Evolutionary conservation across 2,797 vertebrate species (phyloP).

Genomic region (Bradypodion pumilum): DNA sequence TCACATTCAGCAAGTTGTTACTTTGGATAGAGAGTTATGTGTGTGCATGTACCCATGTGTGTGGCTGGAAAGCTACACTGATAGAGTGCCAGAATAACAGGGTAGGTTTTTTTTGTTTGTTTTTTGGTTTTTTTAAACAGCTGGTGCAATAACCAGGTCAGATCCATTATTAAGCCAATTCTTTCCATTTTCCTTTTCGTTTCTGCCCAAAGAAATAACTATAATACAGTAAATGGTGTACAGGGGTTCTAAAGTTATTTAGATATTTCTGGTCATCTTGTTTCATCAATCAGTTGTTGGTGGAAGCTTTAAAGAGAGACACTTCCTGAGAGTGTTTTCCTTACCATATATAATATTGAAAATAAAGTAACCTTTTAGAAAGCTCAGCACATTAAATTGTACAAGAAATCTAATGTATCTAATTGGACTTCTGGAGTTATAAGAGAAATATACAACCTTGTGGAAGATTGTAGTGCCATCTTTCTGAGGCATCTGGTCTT

Average conservation of each 20-base stretch:
- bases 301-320: slow-evolving; percentile 50
- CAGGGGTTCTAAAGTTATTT: slow-evolving; percentile 59
- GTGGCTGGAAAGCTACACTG: slow-evolving; percentile 12
- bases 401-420: neutral
- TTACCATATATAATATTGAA: neutral
- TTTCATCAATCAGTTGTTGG: slow-evolving; percentile 64
- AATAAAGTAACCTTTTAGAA: neutral
- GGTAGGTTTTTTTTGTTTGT: too few species aligned
- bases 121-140: too few species aligned
- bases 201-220: slow-evolving; percentile 58
- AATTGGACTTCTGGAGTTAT: neutral
- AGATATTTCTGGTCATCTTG: slow-evolving; percentile 65
- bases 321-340: neutral
- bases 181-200: slow-evolving; percentile 51
- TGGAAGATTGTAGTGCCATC: neutral
- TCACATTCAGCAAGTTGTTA: neutral
- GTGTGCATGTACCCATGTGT: slow-evolving; percentile 2
- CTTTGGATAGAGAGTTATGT: neutral
- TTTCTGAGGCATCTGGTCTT: neutral
- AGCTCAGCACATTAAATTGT: neutral
- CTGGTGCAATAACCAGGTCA: slow-evolving; percentile 26
- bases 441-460: neutral
- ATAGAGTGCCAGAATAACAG: too few species aligned
- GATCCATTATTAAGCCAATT: slow-evolving; percentile 42
- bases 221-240: slow-evolving; percentile 57